Evolutionary conservation across 2,888 invertebrate species (phyloP), one percentile per base, ranked within the genome.

Genomic region (Rhodophaea formosa): DNA sequence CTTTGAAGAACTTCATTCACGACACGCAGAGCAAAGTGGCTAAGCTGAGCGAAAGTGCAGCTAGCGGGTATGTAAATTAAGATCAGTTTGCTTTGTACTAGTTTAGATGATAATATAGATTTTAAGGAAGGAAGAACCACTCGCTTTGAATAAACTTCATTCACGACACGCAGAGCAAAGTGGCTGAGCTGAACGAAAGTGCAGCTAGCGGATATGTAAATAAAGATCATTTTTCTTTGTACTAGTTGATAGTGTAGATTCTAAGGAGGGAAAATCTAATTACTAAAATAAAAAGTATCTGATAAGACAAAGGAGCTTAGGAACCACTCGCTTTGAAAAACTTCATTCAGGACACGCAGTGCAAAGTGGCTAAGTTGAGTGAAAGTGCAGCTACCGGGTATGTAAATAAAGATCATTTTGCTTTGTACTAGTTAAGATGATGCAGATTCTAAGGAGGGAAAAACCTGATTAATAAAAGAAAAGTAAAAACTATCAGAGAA

Each of bases 241-340:
- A 23, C 23, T 23, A 23, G 5, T 23, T 23, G 23, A 23, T 68
- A 94, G 94, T 60, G 95, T 96, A 6, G 99, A 99, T 93, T 49
- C 82, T 99, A 63, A 91, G 99, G 42, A 97, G 96, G 79, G 97
- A 97, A 67, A n/a, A n/a, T n/a, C n/a, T n/a, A n/a, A n/a, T n/a
- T n/a, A n/a, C n/a, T n/a, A n/a, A n/a, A n/a, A n/a, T n/a, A n/a
- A n/a, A n/a, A n/a, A n/a, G n/a, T n/a, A n/a, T n/a, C n/a, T n/a
- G n/a, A n/a, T n/a, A n/a, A n/a, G n/a, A n/a, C n/a, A n/a, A n/a
- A n/a, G n/a, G n/a, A n/a, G n/a, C n/a, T n/a, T n/a, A n/a, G n/a
- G 96, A 98, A 80, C 97, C 98, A 0, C 61, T 93, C 0, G 94
- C 94, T 0, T 89, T 99, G 57, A 97, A 96, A 85, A 92, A 93